These are phyloP conservation scores for Allophyes oxyacanthae DNA, from an alignment of 2,888 invertebrate species.

Conservation along the genomic window DNA sequence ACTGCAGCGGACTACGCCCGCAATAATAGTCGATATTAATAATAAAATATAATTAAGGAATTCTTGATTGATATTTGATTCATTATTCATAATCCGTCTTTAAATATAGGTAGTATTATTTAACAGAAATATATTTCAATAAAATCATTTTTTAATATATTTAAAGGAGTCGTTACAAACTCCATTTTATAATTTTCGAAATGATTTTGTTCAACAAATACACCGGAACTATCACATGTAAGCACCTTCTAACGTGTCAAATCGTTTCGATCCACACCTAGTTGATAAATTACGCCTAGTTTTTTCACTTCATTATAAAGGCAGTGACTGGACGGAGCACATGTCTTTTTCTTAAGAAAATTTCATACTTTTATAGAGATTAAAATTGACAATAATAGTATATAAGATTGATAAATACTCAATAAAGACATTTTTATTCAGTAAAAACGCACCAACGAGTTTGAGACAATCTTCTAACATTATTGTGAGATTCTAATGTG, in stretches of 20 bases:
- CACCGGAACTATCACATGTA: conserved; percentile 55
- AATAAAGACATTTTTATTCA: conserved; percentile 2
- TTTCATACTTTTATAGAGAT: background rate
- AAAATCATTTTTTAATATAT: conserved; percentile 28
- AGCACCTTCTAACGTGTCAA: conserved; percentile 45
- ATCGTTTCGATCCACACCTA: conserved; percentile 22
- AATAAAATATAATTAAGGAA: conserved; percentile 35
- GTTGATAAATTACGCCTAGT: conserved; percentile 9
- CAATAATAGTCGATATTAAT: conserved; percentile 11
- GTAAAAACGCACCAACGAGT: conserved; percentile 5
- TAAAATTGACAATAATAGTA: conserved; percentile 3
- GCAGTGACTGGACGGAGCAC: conserved; percentile 65
- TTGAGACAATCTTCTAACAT: conserved; percentile 16
- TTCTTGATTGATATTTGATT: conserved; percentile 23
- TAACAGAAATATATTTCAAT: conserved; percentile 30
- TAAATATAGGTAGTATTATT: conserved; percentile 37
- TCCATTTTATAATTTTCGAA: conserved; percentile 27
- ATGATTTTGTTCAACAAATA: conserved; percentile 45
- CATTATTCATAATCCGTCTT: conserved; percentile 35
- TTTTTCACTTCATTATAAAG: conserved; percentile 40
- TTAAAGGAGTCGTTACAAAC: conserved; percentile 37
- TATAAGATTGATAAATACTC: conserved; percentile 10
- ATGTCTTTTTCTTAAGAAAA: conserved; percentile 19
- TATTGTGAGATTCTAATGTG: conserved; percentile 54
- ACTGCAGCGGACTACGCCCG: conserved; percentile 20